These are phyloP conservation scores for Sisor rabdophorus DNA, from an alignment of 2,113 vertebrate species.

Conservation along the genomic window DNA sequence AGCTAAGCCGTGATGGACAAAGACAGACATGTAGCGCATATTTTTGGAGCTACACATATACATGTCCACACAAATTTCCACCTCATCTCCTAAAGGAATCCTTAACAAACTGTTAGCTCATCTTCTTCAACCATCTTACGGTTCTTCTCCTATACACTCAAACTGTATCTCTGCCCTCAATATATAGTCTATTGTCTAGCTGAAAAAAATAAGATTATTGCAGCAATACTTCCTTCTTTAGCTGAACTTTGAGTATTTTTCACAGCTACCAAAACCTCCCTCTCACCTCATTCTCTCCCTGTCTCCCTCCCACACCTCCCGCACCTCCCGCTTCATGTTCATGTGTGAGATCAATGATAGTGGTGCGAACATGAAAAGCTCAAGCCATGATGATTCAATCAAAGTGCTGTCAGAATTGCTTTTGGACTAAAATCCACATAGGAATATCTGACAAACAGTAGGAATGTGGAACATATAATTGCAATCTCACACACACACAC, in stretches of 20 bases:
- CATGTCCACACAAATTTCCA: not conserved
- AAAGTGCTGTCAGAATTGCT: constrained; percentile 30
- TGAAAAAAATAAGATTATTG: constrained; percentile 2
- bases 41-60: not conserved
- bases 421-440: constrained; percentile 22
- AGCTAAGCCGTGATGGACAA: constrained; percentile 23
- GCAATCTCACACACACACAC: constrained; percentile 17
- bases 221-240: not conserved
- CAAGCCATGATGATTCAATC: constrained; percentile 46
- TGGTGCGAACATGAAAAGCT: constrained; percentile 32
- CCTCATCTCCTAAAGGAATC: constrained; percentile 14
- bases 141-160: not conserved
- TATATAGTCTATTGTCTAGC: constrained; percentile 5
- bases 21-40: constrained; percentile 1
- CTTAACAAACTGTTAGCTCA: not conserved
- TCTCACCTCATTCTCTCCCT: not conserved
- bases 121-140: constrained; percentile 2
- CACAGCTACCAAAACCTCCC: not conserved
- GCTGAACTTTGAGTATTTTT: constrained; percentile 15
- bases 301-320: not conserved
- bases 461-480: not conserved
- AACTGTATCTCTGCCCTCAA: not conserved
- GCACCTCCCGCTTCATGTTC: not conserved
- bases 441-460: constrained; percentile 33
- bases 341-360: constrained; percentile 33